Evolutionary conservation across 2,797 vertebrate species (phyloP), one percentile per base, ranked within the genome.

Genomic region (Pipistrellus pipistrellus): DNA sequence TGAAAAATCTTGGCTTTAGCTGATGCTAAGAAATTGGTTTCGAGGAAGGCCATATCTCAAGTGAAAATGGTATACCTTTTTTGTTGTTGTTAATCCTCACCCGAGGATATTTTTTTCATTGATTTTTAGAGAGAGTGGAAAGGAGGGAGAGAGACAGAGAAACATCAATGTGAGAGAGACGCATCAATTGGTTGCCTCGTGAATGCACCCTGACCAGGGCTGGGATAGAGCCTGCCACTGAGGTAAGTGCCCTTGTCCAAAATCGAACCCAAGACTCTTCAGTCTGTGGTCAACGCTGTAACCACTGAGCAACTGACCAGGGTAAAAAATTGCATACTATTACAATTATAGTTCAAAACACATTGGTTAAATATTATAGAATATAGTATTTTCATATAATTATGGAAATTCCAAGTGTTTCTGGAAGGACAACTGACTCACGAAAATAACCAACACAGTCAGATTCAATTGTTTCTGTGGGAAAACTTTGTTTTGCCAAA

Each of bases 11-110:
- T 92, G 76, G 30, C 69, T 94, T 30, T 89, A 89, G 84, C 53
- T 62, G 72, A 85, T 68, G 46, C 35, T 90, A 78, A 96, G 62
- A 95, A 94, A 92, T 46, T 90, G 90, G 75, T 92, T 97, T 96
- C 88, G 64, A 93, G 93, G 86, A 92, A 96, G 87, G 18, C 30
- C 21, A 9, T 13, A 88, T 18, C 38, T 94, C 57, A 89, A 83
- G 82, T 25, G 88, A 96, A 95, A 91, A 82, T 90, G 21, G 8
- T 48, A 78, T 68, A 55, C 32, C 32, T 62, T 57, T 57, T 11
- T 30, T 62, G 10, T 27, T 57, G 9, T 55, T 55, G 57, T 62
- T 62, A 62, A 30, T 62, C 25, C 57, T 62, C 25, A 62, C 25
- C 25, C 25, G 12, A 62, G 57, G 25, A 62, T 62, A 62, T 62